Evolutionary conservation across 2,888 invertebrate genomes (phyloP).

Genomic region (Lasioglossum oenotherae): DNA sequence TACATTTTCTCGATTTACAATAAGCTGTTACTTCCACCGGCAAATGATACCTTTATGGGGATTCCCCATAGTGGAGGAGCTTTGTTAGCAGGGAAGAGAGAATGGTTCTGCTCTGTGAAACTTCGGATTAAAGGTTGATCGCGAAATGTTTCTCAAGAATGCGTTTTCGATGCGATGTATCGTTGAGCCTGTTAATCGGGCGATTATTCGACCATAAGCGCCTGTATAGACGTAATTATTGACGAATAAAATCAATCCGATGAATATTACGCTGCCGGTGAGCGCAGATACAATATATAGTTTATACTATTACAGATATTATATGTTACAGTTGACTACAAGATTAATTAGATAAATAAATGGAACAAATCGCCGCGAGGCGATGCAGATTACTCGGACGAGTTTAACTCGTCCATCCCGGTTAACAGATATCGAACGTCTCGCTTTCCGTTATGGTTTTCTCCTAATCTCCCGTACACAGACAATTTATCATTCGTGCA

Average conservation of each 20-base stretch:
- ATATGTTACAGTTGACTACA: conserved; percentile 13
- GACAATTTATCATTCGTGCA: conserved; percentile 20
- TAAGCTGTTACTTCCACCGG: background rate
- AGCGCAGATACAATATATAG: conserved; percentile 5
- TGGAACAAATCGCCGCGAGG: background rate
- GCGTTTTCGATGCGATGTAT: background rate
- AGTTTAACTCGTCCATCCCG: background rate
- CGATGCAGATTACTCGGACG: background rate
- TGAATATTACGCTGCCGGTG: background rate
- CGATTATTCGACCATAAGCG: conserved; percentile 9
- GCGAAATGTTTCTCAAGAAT: background rate
- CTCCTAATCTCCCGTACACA: background rate
- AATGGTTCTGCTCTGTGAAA: background rate
- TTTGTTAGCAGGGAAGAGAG: background rate
- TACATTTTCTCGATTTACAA: background rate
- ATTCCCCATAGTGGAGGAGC: background rate
- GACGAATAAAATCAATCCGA: conserved; percentile 5
- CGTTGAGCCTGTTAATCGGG: background rate
- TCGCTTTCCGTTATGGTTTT: background rate
- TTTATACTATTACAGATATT: conserved; percentile 14
- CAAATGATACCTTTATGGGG: background rate
- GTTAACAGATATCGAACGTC: background rate
- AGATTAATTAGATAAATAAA: conserved; percentile 16
- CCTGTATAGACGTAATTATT: conserved; percentile 5
- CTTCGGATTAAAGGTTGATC: conserved; percentile 11